phyloP scores from a whole-genome alignment of 2,797 vertebrate genomes.

The Tapera naevia region DNA sequence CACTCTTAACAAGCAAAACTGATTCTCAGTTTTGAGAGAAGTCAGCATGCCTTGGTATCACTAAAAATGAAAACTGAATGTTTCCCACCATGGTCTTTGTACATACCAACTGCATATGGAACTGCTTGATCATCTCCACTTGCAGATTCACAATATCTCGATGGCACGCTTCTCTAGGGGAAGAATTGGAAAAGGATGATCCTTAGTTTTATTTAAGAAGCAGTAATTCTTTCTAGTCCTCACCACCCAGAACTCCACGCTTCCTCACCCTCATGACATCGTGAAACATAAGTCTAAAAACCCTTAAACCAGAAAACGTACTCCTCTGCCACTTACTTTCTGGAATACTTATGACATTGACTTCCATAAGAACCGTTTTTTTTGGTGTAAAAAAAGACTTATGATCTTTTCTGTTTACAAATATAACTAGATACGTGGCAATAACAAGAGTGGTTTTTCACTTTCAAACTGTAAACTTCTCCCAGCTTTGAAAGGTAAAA shows the following conservation, averaged over 20 bases:
- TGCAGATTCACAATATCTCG: slow-evolving; percentile 95
- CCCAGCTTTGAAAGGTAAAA: background rate
- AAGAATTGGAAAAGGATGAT: slow-evolving; percentile 16
- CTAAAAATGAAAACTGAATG: background rate
- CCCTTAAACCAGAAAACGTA: background rate
- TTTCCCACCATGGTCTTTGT: background rate
- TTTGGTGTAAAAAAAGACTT: background rate
- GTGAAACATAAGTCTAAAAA: background rate
- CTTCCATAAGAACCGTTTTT: background rate
- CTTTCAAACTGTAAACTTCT: background rate
- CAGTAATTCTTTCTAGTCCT: background rate
- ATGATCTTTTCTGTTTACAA: background rate
- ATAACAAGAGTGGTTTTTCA: background rate
- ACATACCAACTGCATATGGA: slow-evolving; percentile 95
- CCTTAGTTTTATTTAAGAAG: background rate
- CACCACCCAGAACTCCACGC: background rate
- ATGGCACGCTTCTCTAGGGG: slow-evolving; percentile 88
- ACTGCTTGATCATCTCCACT: slow-evolving; percentile 98
- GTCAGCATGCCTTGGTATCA: background rate
- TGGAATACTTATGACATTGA: background rate
- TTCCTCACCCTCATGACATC: background rate
- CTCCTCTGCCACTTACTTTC: background rate
- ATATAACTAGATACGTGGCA: background rate
- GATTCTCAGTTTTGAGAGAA: background rate
- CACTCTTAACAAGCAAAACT: background rate